Evolutionary conservation across 1,140 invertebrate species (phyloP).

Genomic region (Ips nitidus): DNA sequence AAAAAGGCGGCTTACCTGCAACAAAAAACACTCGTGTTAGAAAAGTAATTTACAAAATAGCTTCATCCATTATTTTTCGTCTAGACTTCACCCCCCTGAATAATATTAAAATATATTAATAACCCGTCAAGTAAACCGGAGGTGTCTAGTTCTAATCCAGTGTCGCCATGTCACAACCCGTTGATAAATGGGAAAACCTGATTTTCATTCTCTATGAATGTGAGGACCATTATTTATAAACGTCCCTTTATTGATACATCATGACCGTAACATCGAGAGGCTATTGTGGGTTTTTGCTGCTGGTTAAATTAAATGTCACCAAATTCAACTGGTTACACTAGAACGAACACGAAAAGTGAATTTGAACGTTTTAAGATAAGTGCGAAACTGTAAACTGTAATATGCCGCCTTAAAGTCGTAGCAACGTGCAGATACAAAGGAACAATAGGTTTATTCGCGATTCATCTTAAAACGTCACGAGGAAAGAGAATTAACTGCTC

Average conservation of each 20-base stretch:
- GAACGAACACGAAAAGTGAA: not conserved
- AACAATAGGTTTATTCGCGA: conserved; percentile 22
- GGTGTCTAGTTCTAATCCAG: conserved; percentile 16
- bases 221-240: conserved; percentile 17
- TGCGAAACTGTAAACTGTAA: conserved; percentile 7
- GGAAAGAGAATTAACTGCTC: conserved; percentile 24
- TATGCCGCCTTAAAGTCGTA: conserved; percentile 16
- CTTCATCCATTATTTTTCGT: conserved; percentile 15
- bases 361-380: conserved; percentile 11
- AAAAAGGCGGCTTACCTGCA: no score
- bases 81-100: conserved; percentile 1
- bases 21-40: no score
- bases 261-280: not conserved
- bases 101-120: conserved; percentile 21
- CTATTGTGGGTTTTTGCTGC: not conserved
- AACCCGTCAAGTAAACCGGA: conserved; percentile 10
- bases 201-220: conserved; percentile 12
- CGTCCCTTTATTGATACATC: not conserved
- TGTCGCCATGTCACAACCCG: conserved; percentile 14
- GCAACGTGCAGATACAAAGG: conserved; percentile 3
- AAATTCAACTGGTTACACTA: not conserved
- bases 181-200: conserved; percentile 19
- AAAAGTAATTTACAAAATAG: not conserved
- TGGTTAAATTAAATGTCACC: not conserved
- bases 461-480: conserved; percentile 20